Percentiles rank a stretch among this genome's conserved stretches.
These are phyloP conservation scores for Nettapus auritus DNA, from an alignment of 2,113 vertebrate species.

Conservation along the genomic window DNA sequence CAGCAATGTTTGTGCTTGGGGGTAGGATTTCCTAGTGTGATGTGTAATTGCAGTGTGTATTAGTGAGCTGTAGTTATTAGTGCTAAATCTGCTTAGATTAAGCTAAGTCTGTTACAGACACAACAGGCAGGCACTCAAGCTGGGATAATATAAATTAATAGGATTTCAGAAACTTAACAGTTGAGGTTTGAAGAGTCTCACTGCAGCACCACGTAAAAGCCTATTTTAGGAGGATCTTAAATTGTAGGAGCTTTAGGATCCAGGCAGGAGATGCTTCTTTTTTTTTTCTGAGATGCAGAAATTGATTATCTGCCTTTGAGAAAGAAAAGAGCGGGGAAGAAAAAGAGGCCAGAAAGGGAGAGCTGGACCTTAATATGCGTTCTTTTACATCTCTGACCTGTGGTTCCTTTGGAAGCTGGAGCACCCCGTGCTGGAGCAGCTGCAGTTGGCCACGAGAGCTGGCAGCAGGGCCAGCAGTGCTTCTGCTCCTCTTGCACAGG, in stretches of 20 bases:
- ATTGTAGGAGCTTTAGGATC: neutral
- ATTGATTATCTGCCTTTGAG: neutral
- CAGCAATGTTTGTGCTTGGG: neutral
- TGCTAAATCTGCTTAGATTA: conserved; percentile 56
- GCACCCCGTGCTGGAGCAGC: neutral
- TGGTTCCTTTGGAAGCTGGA: neutral
- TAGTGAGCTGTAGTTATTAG: conserved; percentile 49
- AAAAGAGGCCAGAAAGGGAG: neutral
- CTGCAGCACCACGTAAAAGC: neutral
- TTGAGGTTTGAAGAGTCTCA: neutral
- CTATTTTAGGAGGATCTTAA: neutral
- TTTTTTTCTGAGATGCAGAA: neutral
- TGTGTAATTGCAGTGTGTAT: conserved; percentile 31
- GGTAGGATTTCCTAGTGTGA: conserved; percentile 23
- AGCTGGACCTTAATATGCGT: neutral
- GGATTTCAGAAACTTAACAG: conserved; percentile 25
- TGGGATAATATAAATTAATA: conserved; percentile 23
- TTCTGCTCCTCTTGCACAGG: rapidly evolving
- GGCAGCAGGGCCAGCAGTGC: neutral
- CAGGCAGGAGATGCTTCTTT: neutral
- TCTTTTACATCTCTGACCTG: neutral
- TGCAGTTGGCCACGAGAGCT: neutral
- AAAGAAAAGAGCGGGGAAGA: neutral
- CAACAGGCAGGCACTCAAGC: neutral
- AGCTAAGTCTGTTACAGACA: conserved; percentile 50